Base-by-base conservation (phyloP, 2,113 vertebrate genomes). In the Raja brachyura region DNA sequence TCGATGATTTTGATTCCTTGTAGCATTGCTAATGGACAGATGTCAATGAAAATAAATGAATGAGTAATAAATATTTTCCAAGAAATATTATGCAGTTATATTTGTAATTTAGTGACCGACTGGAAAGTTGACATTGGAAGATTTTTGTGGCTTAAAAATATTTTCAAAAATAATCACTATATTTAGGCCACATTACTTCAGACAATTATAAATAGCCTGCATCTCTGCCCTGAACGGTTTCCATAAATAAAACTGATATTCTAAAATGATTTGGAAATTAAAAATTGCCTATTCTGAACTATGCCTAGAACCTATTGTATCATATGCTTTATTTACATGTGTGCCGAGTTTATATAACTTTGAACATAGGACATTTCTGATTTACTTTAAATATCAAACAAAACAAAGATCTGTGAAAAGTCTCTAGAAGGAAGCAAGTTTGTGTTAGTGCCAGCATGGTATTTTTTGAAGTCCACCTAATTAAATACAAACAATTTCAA, bases 321-420 rank as follows among this genome's bases (percentile, higher is more conserved):
- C 61, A 66, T 88, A 63, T 88, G 83, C 14, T 63, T 88, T 88
- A 83, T 66, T 66, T 88, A 88, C 83, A 86, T 16, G 59, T 88
- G 83, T 88, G 83, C 83, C 61, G 13, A 88, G 83, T 88, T 88
- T 31, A 88, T 83, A 83, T 28, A 83, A 59, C 54, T 81, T 81
- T 81, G 16, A 81, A 81, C 78, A 81, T 54, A 81, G 39, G 39
- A 48, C 39, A 81, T 59, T 22, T 56, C 56, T 28, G 56, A 66
- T 10, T 10, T 66, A 8, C 18, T 20, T 0, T 73, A 73, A 20
- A 73, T 5, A 73, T 22, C 70, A 18, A 20, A 73, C 70, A 73
- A 73, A 73, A 73, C 18, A 73, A 73, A 73, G 25, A 66, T 88
- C 59, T 63, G 9, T 61, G 83, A 61, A 61, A 88, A n/a, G 14